Evolutionary conservation across 2,797 vertebrate species (phyloP), one percentile per base, ranked within the genome.

Genomic region (Anguilla obscura): DNA sequence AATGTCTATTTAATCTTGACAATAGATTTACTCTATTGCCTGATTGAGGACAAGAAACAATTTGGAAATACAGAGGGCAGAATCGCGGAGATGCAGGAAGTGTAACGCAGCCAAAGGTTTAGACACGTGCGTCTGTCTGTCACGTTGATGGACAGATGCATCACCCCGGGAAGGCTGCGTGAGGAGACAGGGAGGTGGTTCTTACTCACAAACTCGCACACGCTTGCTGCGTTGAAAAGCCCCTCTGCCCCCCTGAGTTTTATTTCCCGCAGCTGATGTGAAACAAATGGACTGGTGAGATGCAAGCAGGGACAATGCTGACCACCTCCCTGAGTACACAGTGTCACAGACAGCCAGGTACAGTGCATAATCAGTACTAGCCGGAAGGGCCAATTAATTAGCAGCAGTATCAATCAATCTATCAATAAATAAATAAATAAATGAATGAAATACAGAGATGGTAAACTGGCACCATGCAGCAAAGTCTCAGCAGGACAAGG

Each of bases 401-500:
- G 24, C 9, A 16, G 40, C 48, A 10, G 30, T 86, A 45, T 45
- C 40, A 45, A 45, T 45, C 40, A 45, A 45, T 45, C 40, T 45
- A 60, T 66, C 60, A 86, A 66, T 18, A 66, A 86, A 45, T 66
- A 52, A 52, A 84, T 84, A 52, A n/a, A 84, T 84, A 84, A 52
- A 52, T 45, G 40, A 45, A 45, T 45, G 40, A 45, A 45, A 45
- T 45, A 84, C 52, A 50, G 18, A 84, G 14, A 82, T 36, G 9
- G 52, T 54, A 10, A 63, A 63, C 60, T 69, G 63, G 63, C 4
- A 69, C 24, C 63, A 27, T 27, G 14, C 56, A 58, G 3, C 56
- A 16, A 58, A 54, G 9, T 9, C 52, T 54, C 52, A 54, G 52
- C 10, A 1, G 12, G 52, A 54, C 52, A 52, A 52, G 10, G 50